Evolutionary conservation across 1,140 invertebrate genomes (phyloP).

Genomic region (Andrena cerasifolii): DNA sequence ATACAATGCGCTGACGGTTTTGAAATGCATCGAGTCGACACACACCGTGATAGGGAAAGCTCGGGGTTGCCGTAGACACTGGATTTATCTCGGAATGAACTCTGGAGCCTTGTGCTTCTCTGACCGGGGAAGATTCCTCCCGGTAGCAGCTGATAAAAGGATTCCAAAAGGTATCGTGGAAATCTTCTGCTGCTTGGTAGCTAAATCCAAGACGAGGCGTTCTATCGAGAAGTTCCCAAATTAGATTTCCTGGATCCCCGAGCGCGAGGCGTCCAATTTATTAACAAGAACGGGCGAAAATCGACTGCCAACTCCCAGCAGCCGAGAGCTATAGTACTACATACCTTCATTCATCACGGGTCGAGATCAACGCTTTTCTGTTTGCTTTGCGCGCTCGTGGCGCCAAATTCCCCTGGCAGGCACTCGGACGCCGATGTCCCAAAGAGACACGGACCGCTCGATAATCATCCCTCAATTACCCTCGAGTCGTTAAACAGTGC

Average conservation of each 20-base stretch:
- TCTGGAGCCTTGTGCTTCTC: no score
- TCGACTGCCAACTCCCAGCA: not conserved
- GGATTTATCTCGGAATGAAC: no score
- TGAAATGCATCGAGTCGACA: conserved; percentile 37
- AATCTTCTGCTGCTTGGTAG: no score
- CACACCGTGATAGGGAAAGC: conserved; percentile 4
- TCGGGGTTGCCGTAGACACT: conserved; percentile 22
- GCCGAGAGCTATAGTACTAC: not conserved
- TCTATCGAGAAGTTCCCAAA: conserved; percentile 2
- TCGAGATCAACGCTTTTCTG: not conserved
- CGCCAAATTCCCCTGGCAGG: not conserved
- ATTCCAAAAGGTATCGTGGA: not conserved
- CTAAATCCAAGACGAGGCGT: not conserved
- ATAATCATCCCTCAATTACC: no score
- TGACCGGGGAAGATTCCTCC: no score
- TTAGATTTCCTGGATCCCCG: conserved; percentile 23
- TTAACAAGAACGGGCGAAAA: conserved; percentile 21
- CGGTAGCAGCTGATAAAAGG: no score
- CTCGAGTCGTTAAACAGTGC: no score
- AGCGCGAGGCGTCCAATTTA: not conserved
- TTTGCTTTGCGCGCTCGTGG: not conserved
- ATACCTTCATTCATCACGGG: conserved; percentile 19
- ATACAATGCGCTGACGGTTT: conserved; percentile 23
- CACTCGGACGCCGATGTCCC: not conserved
- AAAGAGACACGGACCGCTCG: not conserved